Percentiles rank a stretch among this genome's conserved stretches.
These are phyloP conservation scores for Petrolisthes cinctipes DNA, from an alignment of 2,888 invertebrate species.

Conservation along the genomic window DNA sequence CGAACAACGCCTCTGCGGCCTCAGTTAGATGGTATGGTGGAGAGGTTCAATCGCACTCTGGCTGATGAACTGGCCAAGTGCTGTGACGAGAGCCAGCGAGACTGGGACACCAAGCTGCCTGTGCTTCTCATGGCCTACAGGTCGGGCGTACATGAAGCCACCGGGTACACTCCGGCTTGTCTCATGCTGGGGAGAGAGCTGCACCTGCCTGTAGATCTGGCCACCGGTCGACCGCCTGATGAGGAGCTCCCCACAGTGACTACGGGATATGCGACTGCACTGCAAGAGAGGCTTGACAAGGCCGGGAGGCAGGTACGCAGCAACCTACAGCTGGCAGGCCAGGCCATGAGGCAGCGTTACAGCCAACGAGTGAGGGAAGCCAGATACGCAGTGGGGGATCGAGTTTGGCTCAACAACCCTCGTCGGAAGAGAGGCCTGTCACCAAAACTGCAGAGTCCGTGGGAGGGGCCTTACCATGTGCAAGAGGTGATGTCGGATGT, in stretches of 20 bases:
- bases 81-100: not conserved
- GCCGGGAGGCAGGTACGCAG: not conserved
- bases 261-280: not conserved
- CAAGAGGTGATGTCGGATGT: too few relatives aligned
- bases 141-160: not conserved
- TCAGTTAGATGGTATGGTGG: not conserved
- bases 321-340: too few relatives aligned
- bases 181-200: not conserved
- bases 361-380: too few relatives aligned
- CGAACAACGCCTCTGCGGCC: not conserved
- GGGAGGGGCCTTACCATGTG: not conserved
- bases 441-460: not conserved
- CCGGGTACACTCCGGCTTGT: not conserved
- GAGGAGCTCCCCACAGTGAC: not conserved
- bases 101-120: not conserved
- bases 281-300: not conserved
- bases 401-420: not conserved
- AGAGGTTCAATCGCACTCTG: not conserved
- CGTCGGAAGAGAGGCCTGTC: not conserved
- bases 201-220: not conserved
- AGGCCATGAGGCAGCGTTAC: too few relatives aligned
- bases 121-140: not conserved
- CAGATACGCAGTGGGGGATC: too few relatives aligned
- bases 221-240: not conserved
- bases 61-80: not conserved